Conservation (phyloP, 2,888 invertebrate species). For the Mimumesa dahlbomi region DNA sequence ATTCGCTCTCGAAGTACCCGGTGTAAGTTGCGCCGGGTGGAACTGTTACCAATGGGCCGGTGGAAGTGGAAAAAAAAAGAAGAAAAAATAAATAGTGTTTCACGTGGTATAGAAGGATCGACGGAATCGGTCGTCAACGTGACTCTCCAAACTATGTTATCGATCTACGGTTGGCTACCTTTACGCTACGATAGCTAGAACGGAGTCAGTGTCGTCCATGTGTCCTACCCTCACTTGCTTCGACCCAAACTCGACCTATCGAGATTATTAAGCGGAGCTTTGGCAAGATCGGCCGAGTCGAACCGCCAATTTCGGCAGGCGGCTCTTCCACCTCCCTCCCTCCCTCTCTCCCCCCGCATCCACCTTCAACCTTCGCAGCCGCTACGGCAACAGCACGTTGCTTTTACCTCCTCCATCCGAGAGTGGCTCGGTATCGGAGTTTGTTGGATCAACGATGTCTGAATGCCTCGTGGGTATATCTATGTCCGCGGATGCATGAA, state of each 20-base stretch:
- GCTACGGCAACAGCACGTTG: too few species aligned
- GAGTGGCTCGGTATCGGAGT: slow-evolving; percentile 55
- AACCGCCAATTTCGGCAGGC: slow-evolving; percentile 58
- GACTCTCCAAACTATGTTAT: slow-evolving; percentile 46
- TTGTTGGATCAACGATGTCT: slow-evolving; percentile 55
- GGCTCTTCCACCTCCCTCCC: slow-evolving; percentile 44
- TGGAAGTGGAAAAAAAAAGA: slow-evolving; percentile 1
- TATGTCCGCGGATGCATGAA: slow-evolving; percentile 19
- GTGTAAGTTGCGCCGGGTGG: neutral
- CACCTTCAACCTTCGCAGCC: too few species aligned
- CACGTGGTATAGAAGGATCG: too few species aligned
- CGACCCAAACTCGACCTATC: slow-evolving; percentile 41
- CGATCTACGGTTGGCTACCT: slow-evolving; percentile 46
- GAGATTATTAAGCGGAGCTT: slow-evolving; percentile 64
- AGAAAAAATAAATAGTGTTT: too few species aligned
- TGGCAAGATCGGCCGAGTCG: slow-evolving; percentile 60
- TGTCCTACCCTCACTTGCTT: slow-evolving; percentile 48
- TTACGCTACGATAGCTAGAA: slow-evolving; percentile 29
- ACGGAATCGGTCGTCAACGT: slow-evolving; percentile 39
- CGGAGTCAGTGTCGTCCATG: slow-evolving; percentile 35
- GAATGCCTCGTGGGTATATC: slow-evolving; percentile 53
- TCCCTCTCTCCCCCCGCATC: too few species aligned
- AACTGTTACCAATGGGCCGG: slow-evolving; percentile 1
- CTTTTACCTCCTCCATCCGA: slow-evolving; percentile 45
- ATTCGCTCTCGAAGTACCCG: slow-evolving; percentile 33